These are phyloP conservation scores for Pelodytes ibericus DNA, from an alignment of 2,797 vertebrate species.

Conservation along the genomic window DNA sequence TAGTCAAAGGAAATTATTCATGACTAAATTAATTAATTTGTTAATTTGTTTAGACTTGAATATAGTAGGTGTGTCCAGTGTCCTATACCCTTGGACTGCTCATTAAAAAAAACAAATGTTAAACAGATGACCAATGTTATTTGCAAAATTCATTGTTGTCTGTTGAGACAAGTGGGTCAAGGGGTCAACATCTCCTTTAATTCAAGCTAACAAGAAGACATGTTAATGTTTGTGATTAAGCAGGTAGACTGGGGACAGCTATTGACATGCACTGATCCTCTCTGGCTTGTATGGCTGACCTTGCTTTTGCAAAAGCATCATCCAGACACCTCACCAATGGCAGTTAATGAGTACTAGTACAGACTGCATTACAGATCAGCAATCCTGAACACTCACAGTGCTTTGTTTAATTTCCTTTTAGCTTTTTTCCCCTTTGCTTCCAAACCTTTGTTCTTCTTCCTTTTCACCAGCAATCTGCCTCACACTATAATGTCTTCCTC, in stretches of 20 bases:
- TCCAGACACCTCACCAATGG: conserved; percentile 46
- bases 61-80: neutral
- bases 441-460: conserved; percentile 10
- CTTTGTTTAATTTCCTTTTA: conserved; percentile 46
- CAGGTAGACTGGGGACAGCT: conserved; percentile 51
- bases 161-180: conserved; percentile 45
- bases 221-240: conserved; percentile 56
- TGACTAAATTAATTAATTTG: too few species aligned
- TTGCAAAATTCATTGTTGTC: conserved; percentile 47
- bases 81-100: conserved; percentile 17
- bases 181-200: conserved; percentile 45
- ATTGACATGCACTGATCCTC: conserved; percentile 48
- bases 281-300: conserved; percentile 39
- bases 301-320: conserved; percentile 44
- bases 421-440: conserved; percentile 16
- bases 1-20: too few species aligned
- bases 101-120: conserved; percentile 34
- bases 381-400: conserved; percentile 25
- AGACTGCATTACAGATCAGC: conserved; percentile 44
- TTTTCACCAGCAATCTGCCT: conserved; percentile 37
- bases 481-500: conserved; percentile 19
- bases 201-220: conserved; percentile 55
- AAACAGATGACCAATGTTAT: conserved; percentile 42
- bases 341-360: conserved; percentile 45
- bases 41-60: neutral